phyloP scores from a whole-genome alignment of 2,888 invertebrate genomes.

The Netelia melanura region DNA sequence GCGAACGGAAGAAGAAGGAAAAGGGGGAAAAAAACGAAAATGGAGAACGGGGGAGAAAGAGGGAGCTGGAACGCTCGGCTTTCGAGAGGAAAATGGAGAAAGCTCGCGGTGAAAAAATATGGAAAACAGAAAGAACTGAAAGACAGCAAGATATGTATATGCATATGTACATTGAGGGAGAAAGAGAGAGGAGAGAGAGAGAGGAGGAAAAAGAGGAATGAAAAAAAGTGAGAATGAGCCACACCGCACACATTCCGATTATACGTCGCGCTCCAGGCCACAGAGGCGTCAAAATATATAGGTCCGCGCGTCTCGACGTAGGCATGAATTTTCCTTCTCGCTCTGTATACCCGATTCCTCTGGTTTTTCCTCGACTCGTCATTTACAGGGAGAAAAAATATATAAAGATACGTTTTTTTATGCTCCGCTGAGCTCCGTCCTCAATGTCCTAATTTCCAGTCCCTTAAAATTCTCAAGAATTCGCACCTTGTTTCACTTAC shows the following conservation, averaged over 20 bases:
- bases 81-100: conserved; percentile 47
- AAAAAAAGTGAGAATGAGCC: conserved; percentile 45
- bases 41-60: conserved; percentile 28
- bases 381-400: conserved; percentile 5
- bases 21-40: conserved; percentile 8
- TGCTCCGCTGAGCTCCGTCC: neutral
- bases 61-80: conserved; percentile 25
- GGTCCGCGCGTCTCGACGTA: neutral
- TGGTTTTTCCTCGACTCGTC: conserved; percentile 35
- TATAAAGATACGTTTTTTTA: neutral
- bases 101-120: conserved; percentile 53
- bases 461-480: conserved; percentile 16
- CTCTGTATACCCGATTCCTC: conserved; percentile 28
- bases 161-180: neutral
- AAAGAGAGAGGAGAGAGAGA: conserved; percentile 11
- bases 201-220: conserved; percentile 23
- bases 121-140: conserved; percentile 36
- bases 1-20: conserved; percentile 51
- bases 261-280: conserved; percentile 45
- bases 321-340: conserved; percentile 39
- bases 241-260: conserved; percentile 43
- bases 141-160: conserved; percentile 10
- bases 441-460: conserved; percentile 30
- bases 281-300: conserved; percentile 45
- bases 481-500: conserved; percentile 2